These are phyloP conservation scores for Brenthis hecate DNA, from an alignment of 2,888 invertebrate genomes.

Conservation along the genomic window DNA sequence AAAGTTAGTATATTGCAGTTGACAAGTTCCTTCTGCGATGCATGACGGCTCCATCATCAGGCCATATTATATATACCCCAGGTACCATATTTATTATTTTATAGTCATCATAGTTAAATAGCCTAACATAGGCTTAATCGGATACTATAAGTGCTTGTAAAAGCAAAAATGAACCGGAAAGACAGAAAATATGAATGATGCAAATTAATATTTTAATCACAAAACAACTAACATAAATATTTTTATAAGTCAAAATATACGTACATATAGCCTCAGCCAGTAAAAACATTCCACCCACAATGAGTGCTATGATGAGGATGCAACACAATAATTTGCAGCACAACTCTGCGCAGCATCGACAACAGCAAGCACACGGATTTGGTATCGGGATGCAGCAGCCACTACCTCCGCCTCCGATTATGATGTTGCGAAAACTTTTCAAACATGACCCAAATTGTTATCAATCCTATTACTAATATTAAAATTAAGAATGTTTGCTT, in stretches of 20 bases:
- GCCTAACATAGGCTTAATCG: too few species aligned
- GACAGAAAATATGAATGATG: background rate
- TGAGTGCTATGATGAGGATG: constrained; percentile 43
- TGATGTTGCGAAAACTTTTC: constrained; percentile 57
- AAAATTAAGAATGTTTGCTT: too few species aligned
- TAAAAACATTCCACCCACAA: constrained; percentile 45
- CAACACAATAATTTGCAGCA: constrained; percentile 50
- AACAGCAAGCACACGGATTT: constrained; percentile 55
- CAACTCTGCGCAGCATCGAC: constrained; percentile 51
- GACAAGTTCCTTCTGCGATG: too few species aligned
- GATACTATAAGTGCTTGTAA: too few species aligned
- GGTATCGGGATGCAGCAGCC: constrained; percentile 53
- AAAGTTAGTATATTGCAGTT: too few species aligned
- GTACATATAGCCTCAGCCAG: constrained; percentile 51
- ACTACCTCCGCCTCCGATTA: constrained; percentile 48
- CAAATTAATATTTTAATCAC: background rate
- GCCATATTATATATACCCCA: too few species aligned
- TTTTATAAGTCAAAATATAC: constrained; percentile 32
- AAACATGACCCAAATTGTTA: too few species aligned
- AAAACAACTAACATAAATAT: background rate
- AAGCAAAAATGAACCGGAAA: too few species aligned
- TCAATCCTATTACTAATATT: too few species aligned
- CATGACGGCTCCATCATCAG: too few species aligned
- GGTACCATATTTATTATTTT: too few species aligned
- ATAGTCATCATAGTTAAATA: too few species aligned